Percentiles rank a stretch among this genome's conserved stretches.
phyloP scores from a whole-genome alignment of 2,888 invertebrate species.

The Acanthosepion esculentum region DNA sequence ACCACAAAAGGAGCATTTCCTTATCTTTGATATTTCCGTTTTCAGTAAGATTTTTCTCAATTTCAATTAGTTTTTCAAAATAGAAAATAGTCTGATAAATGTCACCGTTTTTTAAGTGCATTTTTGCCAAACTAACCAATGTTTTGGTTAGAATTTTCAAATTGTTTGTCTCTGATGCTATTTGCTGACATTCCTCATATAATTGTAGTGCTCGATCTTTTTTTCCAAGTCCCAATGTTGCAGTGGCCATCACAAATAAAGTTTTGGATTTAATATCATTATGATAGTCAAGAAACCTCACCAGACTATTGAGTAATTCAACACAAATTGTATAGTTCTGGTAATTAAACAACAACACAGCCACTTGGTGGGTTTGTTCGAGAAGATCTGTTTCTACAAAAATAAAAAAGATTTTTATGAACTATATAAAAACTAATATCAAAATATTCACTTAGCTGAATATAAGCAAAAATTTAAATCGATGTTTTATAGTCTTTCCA shows the following conservation, averaged over 20 bases:
- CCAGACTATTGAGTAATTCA: slow-evolving; percentile 61
- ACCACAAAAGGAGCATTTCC: neutral
- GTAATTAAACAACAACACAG: slow-evolving; percentile 67
- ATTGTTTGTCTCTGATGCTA: slow-evolving; percentile 71
- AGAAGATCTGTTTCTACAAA: neutral
- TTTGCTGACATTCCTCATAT: slow-evolving; percentile 69
- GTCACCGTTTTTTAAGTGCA: slow-evolving; percentile 68
- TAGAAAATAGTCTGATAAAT: slow-evolving; percentile 70
- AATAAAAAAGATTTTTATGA: neutral
- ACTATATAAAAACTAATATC: no score
- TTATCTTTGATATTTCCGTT: neutral
- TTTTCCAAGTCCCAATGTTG: neutral
- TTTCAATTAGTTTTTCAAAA: slow-evolving; percentile 71
- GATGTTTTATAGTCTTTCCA: no score
- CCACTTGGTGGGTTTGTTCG: slow-evolving; percentile 59
- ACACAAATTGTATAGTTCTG: slow-evolving; percentile 66
- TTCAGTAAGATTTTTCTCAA: slow-evolving; percentile 65
- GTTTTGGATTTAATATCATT: neutral
- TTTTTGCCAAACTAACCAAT: slow-evolving; percentile 71
- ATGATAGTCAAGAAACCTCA: neutral
- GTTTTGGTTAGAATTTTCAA: slow-evolving; percentile 71
- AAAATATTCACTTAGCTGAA: no score
- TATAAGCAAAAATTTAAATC: no score
- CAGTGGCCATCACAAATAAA: neutral
- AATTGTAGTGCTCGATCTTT: slow-evolving; percentile 63